Percentiles rank a stretch among this genome's conserved stretches.
These are phyloP conservation scores for Sebastiscus albofasciatus DNA, from an alignment of 2,797 vertebrate species.

Conservation along the genomic window DNA sequence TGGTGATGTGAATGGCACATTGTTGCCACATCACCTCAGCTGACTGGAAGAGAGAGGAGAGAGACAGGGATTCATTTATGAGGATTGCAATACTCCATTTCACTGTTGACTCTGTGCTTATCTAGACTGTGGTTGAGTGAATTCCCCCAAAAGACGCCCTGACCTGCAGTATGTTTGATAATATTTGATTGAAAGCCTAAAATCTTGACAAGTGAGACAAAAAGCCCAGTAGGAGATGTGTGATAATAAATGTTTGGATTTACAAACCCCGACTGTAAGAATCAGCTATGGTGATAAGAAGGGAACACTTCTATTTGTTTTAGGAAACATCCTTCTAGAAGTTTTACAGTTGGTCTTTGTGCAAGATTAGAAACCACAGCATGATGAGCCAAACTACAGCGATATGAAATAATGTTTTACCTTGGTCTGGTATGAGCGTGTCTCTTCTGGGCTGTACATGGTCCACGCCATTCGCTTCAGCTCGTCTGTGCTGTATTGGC, in stretches of 20 bases:
- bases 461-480: slow-evolving; percentile 89
- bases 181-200: background rate
- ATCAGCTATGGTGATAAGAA: background rate
- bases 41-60: slow-evolving; percentile 75
- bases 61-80: slow-evolving; percentile 10
- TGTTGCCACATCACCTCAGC: slow-evolving; percentile 93
- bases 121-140: background rate
- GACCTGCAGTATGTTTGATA: background rate
- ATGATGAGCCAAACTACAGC: background rate
- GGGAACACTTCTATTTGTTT: background rate
- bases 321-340: background rate
- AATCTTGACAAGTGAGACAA: background rate
- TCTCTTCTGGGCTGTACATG: slow-evolving; percentile 88
- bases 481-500: slow-evolving; percentile 90
- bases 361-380: background rate
- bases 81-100: background rate
- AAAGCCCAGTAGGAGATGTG: background rate
- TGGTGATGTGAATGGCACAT: slow-evolving; percentile 90
- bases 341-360: background rate
- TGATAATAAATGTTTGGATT: slow-evolving; percentile 2
- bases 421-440: slow-evolving; percentile 87
- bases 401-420: slow-evolving; percentile 61
- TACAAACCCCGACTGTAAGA: background rate
- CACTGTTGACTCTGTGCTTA: background rate
- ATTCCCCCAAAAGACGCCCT: background rate